Base-by-base conservation (phyloP, 2,888 invertebrate genomes). In the Drosophila siamana region DNA sequence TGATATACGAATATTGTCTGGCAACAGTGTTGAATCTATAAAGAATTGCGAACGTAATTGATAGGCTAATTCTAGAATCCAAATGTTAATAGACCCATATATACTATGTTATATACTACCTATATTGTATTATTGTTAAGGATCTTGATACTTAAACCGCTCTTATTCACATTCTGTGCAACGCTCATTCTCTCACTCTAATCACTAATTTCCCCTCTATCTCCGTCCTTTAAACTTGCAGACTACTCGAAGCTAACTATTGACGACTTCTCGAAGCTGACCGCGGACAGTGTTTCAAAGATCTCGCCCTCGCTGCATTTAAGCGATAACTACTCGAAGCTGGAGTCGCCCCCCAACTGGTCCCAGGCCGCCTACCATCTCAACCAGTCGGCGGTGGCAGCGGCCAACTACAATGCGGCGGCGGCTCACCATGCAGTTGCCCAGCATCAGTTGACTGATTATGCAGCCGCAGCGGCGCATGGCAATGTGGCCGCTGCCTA, bases 191-290 rank as follows among this genome's bases (percentile, higher is more conserved):
- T n/a, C n/a, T n/a, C n/a, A n/a, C n/a, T n/a, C n/a, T n/a, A n/a
- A n/a, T n/a, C n/a, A n/a, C n/a, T n/a, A n/a, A n/a, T n/a, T n/a
- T n/a, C n/a, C n/a, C n/a, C n/a, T n/a, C n/a, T n/a, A n/a, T n/a
- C n/a, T n/a, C n/a, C n/a, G n/a, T n/a, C n/a, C n/a, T n/a, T n/a
- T n/a, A n/a, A n/a, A n/a, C 7, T 65, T 13, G 5, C 48, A 92
- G 94, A 94, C 83, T 93, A 94, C 30, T 93, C 94, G 13, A 94
- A 94, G 74, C 88, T 93, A 46, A 86, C 90, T 33, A 92, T 92
- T 40, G 93, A 93, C 69, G 91, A 93, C 41, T 92, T 94, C 71
- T 92, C 94, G 0, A 94, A 94, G 64, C 78, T 92, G 8, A 90
- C 92, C 5, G 90, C 90, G 28, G 92, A 92, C 62, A 90, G 91